These are phyloP conservation scores for Elaphurus davidianus DNA, from an alignment of 2,113 vertebrate genomes.

Conservation along the genomic window DNA sequence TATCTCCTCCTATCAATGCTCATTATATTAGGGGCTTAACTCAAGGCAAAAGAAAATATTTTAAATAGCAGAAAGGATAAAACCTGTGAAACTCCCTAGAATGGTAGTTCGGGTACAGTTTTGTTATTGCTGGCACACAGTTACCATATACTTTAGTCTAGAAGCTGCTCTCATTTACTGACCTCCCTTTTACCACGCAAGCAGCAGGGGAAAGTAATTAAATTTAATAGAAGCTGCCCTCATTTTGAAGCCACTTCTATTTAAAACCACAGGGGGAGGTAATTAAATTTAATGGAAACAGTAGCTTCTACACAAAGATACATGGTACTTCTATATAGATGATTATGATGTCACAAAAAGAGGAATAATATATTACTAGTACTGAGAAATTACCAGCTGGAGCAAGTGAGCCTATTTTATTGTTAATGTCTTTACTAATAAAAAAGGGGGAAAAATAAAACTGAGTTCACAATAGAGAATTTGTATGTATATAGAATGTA, in stretches of 20 bases:
- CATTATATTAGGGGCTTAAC: neutral
- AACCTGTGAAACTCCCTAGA: neutral
- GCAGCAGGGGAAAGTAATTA: constrained; percentile 80
- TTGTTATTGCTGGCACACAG: constrained; percentile 34
- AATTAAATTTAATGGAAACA: constrained; percentile 81
- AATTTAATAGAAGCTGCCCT: constrained; percentile 81
- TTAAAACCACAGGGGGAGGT: constrained; percentile 80
- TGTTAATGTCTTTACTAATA: constrained; percentile 73
- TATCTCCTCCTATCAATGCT: neutral
- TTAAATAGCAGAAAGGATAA: neutral
- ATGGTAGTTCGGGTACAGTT: neutral
- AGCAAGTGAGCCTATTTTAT: constrained; percentile 71
- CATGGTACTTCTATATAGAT: constrained; percentile 76
- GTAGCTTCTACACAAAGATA: constrained; percentile 80
- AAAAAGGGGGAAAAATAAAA: constrained; percentile 55
- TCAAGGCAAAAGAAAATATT: neutral
- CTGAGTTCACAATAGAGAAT: constrained; percentile 23
- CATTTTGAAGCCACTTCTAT: constrained; percentile 80
- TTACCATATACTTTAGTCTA: constrained; percentile 75
- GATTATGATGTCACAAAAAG: constrained; percentile 80
- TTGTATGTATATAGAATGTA: constrained; percentile 6
- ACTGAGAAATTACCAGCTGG: constrained; percentile 74
- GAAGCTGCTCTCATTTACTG: constrained; percentile 70
- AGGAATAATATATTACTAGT: constrained; percentile 77
- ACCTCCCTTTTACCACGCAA: constrained; percentile 66